Percentiles rank a stretch among this genome's conserved stretches.
Evolutionary conservation across 2,797 vertebrate species (phyloP).

Genomic region (Phylloscopus collybita): DNA sequence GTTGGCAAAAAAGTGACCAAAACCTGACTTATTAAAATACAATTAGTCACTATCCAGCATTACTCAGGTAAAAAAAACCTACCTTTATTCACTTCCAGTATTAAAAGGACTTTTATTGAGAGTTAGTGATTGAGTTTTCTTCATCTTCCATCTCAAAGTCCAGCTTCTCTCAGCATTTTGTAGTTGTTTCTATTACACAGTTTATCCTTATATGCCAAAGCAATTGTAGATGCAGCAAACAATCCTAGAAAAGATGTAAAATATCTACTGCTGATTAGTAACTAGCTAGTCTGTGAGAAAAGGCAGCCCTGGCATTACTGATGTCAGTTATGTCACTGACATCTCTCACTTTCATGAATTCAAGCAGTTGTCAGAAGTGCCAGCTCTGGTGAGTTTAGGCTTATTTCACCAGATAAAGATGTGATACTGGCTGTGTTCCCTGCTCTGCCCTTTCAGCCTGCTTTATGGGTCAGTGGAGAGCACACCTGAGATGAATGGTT

Average conservation of each 20-base stretch:
- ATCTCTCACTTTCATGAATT: not conserved
- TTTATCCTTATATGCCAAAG: not conserved
- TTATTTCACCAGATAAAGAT: not conserved
- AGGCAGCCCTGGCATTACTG: not conserved
- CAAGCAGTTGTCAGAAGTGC: not conserved
- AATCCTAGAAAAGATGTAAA: not conserved
- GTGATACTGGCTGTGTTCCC: not conserved
- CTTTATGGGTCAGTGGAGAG: fast-evolving
- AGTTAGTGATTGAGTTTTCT: not conserved
- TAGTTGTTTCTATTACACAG: not conserved
- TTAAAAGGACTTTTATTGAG: not conserved
- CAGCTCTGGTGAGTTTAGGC: not conserved
- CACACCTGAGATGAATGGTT: not conserved
- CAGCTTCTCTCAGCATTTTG: not conserved
- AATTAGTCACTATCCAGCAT: not conserved
- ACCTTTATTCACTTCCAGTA: not conserved
- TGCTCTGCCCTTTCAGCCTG: not conserved
- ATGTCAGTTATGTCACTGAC: not conserved
- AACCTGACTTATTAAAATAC: not conserved
- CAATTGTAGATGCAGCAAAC: not conserved
- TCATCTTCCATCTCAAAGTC: not conserved
- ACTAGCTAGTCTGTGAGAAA: not conserved
- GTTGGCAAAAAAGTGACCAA: not conserved
- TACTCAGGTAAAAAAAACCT: not conserved
- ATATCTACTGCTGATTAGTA: not conserved